Evolutionary conservation across 2,888 invertebrate species (phyloP).

Genomic region (Amblyteles armatorius): DNA sequence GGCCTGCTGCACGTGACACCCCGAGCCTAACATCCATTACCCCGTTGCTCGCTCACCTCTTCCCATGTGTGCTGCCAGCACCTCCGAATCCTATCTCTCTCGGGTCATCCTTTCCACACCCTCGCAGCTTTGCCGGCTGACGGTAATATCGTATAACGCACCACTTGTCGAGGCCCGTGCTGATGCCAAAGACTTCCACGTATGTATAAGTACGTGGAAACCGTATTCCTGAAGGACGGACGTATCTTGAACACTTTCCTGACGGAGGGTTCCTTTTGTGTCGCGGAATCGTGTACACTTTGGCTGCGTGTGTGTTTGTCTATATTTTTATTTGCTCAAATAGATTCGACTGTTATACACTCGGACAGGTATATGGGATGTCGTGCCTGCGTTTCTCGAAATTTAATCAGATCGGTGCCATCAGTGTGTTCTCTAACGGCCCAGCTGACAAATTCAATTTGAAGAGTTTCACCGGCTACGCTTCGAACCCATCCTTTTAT

Average conservation of each 20-base stretch:
- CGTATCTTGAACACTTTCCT: background rate
- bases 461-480: background rate
- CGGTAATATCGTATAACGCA: constrained; percentile 5
- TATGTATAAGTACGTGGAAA: constrained; percentile 3
- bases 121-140: constrained; percentile 10
- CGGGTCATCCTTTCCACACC: constrained; percentile 29
- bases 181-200: background rate
- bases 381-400: background rate
- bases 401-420: no score
- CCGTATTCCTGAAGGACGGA: background rate
- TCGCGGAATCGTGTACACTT: background rate
- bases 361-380: background rate
- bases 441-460: background rate
- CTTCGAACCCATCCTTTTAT: background rate
- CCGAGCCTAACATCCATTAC: constrained; percentile 79
- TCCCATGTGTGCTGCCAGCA: constrained; percentile 33
- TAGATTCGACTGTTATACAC: background rate
- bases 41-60: constrained; percentile 62
- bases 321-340: background rate
- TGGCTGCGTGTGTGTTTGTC: background rate
- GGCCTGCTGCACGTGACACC: constrained; percentile 80
- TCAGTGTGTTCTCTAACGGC: no score
- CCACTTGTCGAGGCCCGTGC: constrained; percentile 13
- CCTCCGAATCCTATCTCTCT: constrained; percentile 42
- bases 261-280: background rate